These are phyloP conservation scores for Drosophila koepferae DNA, from an alignment of 2,888 invertebrate genomes.

Conservation along the genomic window DNA sequence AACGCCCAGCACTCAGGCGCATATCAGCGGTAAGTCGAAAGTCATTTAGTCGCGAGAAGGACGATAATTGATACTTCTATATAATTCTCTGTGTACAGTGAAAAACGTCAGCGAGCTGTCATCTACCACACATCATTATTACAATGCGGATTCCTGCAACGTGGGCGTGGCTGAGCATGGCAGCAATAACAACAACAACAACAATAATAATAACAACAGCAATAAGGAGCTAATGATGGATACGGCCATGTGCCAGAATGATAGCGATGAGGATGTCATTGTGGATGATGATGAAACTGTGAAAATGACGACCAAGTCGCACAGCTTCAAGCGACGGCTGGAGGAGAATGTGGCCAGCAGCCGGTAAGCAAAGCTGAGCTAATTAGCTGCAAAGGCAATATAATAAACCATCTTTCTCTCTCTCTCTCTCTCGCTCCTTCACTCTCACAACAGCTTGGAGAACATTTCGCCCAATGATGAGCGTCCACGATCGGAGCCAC, in stretches of 20 bases:
- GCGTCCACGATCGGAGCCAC: conserved; percentile 84
- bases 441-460: conserved; percentile 68
- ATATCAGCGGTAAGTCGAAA: conserved; percentile 79
- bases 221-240: conserved; percentile 82
- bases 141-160: conserved; percentile 84
- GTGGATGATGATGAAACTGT: conserved; percentile 85
- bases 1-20: conserved; percentile 70
- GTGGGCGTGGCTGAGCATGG: conserved; percentile 62
- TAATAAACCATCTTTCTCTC: background rate
- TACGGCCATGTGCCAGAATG: conserved; percentile 81
- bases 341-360: conserved; percentile 82
- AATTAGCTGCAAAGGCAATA: background rate
- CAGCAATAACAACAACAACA: conserved; percentile 48
- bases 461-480: conserved; percentile 82
- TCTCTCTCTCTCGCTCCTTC: background rate
- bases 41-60: background rate
- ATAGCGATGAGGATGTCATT: conserved; percentile 85
- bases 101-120: conserved; percentile 85
- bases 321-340: conserved; percentile 78
- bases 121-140: conserved; percentile 84
- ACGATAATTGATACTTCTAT: conserved; percentile 18
- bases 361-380: conserved; percentile 59
- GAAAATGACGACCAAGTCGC: conserved; percentile 71
- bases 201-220: conserved; percentile 62
- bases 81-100: conserved; percentile 57